Evolutionary conservation across 2,113 vertebrate genomes (phyloP), one percentile per base, ranked within the genome.

Genomic region (Tonatia bakeri): DNA sequence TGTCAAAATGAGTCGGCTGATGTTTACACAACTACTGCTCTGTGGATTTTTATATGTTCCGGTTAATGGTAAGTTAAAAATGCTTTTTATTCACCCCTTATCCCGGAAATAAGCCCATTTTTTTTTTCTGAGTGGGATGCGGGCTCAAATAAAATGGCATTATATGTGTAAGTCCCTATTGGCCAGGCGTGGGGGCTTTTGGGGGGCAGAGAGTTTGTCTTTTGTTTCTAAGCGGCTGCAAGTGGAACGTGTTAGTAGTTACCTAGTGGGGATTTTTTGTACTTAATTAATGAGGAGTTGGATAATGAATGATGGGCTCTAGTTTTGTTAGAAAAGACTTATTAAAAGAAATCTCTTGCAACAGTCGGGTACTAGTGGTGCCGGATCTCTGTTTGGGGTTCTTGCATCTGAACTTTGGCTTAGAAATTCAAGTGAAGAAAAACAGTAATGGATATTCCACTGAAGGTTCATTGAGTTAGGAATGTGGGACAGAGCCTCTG

Each of bases 1-100:
- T 99, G 99, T 98, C 98, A 99, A 99, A 98, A 99, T 99, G 99
- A 99, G 98, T 99, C 99, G 99, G 95, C 98, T 99, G 99, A 99
- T 99, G 96, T 98, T 99, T 99, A 99, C 98, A 98, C 98, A 99
- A 97, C 98, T 99, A 98, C 98, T 99, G 98, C 98, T 99, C 97
- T 99, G 98, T 98, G 99, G 99, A 99, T 99, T 99, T 99, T 98
- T 99, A 92, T 98, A 98, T 98, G 98, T 98, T 95, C 99, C 98
- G 98, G 99, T 99, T 97, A 98, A 98, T 98, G 99, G 99, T 99
- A 98, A 99, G 99, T 99, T 98, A 1, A 50, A 94, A 92, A 94
- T 91, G 56, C 45, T 92, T 82, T 82, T 47, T 79, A 45, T 81
- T 33, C 1, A 16, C 5, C 15, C 12, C 13, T 12, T 16, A 2